A percentile compares a stretch with the other conserved stretches of the same genome.
These are phyloP conservation scores for Antheraea pernyi DNA, from an alignment of 1,140 invertebrate genomes.

Conservation along the genomic window DNA sequence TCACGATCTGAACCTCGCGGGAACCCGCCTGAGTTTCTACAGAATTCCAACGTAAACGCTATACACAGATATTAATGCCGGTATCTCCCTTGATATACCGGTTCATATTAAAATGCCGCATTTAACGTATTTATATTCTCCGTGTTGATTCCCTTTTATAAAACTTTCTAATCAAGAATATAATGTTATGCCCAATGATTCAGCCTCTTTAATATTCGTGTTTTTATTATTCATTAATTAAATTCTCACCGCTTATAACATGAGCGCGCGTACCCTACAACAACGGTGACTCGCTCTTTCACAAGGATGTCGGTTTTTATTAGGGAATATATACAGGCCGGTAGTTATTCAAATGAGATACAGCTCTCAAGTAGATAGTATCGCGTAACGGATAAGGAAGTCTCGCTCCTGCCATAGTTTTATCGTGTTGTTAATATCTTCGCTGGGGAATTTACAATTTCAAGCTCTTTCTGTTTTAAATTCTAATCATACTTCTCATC, in stretches of 20 bases:
- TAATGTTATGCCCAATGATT: constrained; percentile 20
- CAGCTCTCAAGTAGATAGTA: constrained; percentile 55
- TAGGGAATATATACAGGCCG: constrained; percentile 49
- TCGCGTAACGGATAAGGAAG: constrained; percentile 70
- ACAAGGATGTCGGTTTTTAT: constrained; percentile 46
- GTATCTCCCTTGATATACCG: constrained; percentile 35
- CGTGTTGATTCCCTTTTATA: constrained; percentile 21
- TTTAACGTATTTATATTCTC: constrained; percentile 28
- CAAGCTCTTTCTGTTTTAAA: background rate
- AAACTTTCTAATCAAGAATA: constrained; percentile 24
- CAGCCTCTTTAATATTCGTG: constrained; percentile 25
- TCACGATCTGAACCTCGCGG: constrained; percentile 75
- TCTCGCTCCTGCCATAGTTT: constrained; percentile 53
- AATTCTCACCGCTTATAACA: constrained; percentile 16
- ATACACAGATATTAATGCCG: constrained; percentile 70
- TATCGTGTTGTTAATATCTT: constrained; percentile 31
- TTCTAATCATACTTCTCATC: too few relatives aligned
- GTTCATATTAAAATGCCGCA: constrained; percentile 27
- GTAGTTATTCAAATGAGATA: constrained; percentile 69
- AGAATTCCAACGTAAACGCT: constrained; percentile 75
- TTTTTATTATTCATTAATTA: constrained; percentile 31
- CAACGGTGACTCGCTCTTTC: constrained; percentile 27
- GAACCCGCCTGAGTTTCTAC: constrained; percentile 69
- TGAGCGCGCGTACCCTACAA: constrained; percentile 8
- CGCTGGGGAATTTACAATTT: background rate